These are phyloP conservation scores for Ornithorhynchus anatinus DNA, from an alignment of 2,113 vertebrate genomes.

Conservation along the genomic window DNA sequence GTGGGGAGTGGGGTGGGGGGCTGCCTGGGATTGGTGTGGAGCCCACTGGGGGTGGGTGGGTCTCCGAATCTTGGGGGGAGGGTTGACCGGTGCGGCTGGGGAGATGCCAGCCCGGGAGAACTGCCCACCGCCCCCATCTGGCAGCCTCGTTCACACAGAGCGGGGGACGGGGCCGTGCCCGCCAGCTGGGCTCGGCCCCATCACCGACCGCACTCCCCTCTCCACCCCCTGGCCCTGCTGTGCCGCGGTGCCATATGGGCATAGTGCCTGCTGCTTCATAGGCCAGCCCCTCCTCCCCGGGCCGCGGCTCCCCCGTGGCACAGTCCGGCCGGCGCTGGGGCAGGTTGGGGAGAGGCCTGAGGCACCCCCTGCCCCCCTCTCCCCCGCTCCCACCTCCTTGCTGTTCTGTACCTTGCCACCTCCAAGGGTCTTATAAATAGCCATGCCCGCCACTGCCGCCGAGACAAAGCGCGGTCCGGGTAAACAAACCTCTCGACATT, in stretches of 20 bases:
- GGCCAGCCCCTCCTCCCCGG: background rate
- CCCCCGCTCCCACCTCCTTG: constrained; percentile 8
- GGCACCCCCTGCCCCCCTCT: background rate
- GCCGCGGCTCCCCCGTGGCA: background rate
- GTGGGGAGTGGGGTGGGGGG: background rate
- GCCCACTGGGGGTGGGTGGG: background rate
- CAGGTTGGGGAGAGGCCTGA: background rate
- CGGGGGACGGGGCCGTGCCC: background rate
- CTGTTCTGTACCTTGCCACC: background rate
- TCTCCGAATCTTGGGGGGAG: background rate
- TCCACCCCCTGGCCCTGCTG: background rate
- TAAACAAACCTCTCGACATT: constrained; percentile 56
- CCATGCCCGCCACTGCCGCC: constrained; percentile 30
- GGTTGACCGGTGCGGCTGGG: background rate
- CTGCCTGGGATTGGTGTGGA: background rate
- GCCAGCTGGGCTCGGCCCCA: background rate
- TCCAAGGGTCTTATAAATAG: constrained; percentile 49
- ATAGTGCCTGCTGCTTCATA: no score
- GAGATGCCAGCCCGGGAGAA: no score
- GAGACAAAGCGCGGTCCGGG: constrained; percentile 17
- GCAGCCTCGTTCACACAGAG: background rate
- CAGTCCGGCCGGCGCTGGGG: background rate
- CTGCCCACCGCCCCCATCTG: background rate
- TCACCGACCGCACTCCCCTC: background rate
- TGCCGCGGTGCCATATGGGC: no score